Evolutionary conservation across 2,113 vertebrate species (phyloP).

Genomic region (Typhlomys cinereus): DNA sequence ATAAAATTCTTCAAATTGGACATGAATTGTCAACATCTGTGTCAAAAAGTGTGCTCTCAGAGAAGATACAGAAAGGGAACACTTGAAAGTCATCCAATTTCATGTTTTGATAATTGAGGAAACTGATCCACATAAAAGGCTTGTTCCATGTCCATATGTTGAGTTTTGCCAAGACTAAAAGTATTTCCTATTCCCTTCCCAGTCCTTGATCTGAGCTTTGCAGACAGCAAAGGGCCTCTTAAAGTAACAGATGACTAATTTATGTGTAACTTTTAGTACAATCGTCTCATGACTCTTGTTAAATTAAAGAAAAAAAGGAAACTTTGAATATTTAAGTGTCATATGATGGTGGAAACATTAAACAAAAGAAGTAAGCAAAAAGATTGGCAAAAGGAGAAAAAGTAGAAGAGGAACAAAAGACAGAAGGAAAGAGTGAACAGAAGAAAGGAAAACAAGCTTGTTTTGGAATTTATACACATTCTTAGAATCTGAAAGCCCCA

Average conservation of each 20-base stretch:
- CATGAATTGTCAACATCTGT: neutral
- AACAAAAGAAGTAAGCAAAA: neutral
- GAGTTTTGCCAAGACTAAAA: constrained; percentile 37
- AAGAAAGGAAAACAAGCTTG: neutral
- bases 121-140: constrained; percentile 33
- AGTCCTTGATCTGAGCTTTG: constrained; percentile 13
- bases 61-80: neutral
- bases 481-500: neutral
- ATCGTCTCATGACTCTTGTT: neutral
- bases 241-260: neutral
- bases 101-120: constrained; percentile 19
- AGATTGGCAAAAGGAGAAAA: too few species aligned
- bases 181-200: neutral
- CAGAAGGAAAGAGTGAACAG: neutral
- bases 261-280: neutral
- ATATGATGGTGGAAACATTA: neutral
- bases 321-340: neutral
- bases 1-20: neutral
- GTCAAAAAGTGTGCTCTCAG: neutral
- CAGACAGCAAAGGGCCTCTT: neutral
- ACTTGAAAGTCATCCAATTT: constrained; percentile 7
- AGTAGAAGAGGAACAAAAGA: neutral
- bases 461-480: constrained; percentile 31
- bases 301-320: neutral
- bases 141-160: neutral